These are phyloP conservation scores for Drosophila nr. perissopoda DNA, from an alignment of 2,888 invertebrate genomes.

Conservation along the genomic window DNA sequence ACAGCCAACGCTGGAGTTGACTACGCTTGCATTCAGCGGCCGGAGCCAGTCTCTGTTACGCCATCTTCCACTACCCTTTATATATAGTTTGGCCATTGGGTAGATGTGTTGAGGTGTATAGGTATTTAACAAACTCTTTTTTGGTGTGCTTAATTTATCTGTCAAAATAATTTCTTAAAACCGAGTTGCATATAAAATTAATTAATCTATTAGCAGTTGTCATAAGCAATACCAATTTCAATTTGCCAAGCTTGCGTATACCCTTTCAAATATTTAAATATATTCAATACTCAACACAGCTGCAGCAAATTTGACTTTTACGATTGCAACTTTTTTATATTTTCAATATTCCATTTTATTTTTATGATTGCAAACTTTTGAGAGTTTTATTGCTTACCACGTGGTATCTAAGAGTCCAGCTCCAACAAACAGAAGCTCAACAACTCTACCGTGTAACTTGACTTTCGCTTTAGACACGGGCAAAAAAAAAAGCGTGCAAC, in stretches of 20 bases:
- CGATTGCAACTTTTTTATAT: not conserved
- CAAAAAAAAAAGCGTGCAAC: slow-evolving; percentile 51
- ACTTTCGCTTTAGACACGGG: slow-evolving; percentile 25
- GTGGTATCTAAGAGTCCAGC: slow-evolving; percentile 14
- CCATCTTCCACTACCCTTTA: slow-evolving; percentile 40
- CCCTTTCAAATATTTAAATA: not conserved
- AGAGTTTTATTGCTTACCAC: not conserved
- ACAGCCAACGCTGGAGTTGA: slow-evolving; percentile 35
- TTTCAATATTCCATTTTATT: not conserved
- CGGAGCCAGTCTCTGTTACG: slow-evolving; percentile 64
- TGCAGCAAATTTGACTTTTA: not conserved
- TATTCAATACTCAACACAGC: not conserved
- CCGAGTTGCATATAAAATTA: not conserved
- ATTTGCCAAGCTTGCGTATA: not conserved
- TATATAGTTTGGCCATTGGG: not conserved
- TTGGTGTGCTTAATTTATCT: not conserved
- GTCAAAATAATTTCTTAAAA: not conserved
- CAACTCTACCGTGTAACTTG: slow-evolving; percentile 32
- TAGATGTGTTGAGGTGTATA: not conserved
- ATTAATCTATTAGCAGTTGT: not conserved
- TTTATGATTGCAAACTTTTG: not conserved
- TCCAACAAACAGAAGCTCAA: not conserved
- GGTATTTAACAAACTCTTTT: not conserved
- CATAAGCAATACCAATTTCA: not conserved
- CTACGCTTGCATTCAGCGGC: slow-evolving; percentile 39